Conservation (phyloP, 2,888 invertebrate species). For the Toxonevra muliebris region DNA sequence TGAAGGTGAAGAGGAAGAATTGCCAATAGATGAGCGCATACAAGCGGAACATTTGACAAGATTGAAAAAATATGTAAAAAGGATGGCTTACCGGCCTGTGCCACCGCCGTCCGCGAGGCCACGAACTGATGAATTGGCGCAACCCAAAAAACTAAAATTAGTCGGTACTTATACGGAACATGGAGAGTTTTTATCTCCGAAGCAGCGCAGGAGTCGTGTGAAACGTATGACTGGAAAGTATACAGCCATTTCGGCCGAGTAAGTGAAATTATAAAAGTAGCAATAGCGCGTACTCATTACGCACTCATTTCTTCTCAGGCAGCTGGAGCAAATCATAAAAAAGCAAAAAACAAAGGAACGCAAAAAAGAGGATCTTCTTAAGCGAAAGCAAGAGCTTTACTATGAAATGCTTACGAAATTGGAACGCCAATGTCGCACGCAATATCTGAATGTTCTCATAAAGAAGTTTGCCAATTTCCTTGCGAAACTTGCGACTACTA, state of each 20-base stretch:
- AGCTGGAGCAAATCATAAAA: slow-evolving; percentile 52
- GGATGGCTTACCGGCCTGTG: slow-evolving; percentile 55
- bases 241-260: slow-evolving; percentile 43
- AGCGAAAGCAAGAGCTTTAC: slow-evolving; percentile 55
- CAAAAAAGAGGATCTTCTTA: slow-evolving; percentile 49
- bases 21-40: slow-evolving; percentile 43
- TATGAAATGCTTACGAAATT: slow-evolving; percentile 55
- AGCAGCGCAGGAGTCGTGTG: slow-evolving; percentile 49
- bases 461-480: slow-evolving; percentile 57
- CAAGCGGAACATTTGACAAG: slow-evolving; percentile 47
- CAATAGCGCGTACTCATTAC: background rate
- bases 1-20: slow-evolving; percentile 39
- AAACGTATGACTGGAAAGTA: slow-evolving; percentile 42
- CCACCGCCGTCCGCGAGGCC: slow-evolving; percentile 45
- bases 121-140: slow-evolving; percentile 47
- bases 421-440: slow-evolving; percentile 55
- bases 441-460: slow-evolving; percentile 54
- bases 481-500: slow-evolving; percentile 56
- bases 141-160: slow-evolving; percentile 43
- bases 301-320: slow-evolving; percentile 39
- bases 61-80: slow-evolving; percentile 50
- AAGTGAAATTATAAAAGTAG: slow-evolving; percentile 17
- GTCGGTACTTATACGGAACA: slow-evolving; percentile 47
- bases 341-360: slow-evolving; percentile 50
- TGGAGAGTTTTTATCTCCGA: slow-evolving; percentile 48